Conservation (phyloP, 2,113 vertebrate species). For the Muntiacus muntjak region DNA sequence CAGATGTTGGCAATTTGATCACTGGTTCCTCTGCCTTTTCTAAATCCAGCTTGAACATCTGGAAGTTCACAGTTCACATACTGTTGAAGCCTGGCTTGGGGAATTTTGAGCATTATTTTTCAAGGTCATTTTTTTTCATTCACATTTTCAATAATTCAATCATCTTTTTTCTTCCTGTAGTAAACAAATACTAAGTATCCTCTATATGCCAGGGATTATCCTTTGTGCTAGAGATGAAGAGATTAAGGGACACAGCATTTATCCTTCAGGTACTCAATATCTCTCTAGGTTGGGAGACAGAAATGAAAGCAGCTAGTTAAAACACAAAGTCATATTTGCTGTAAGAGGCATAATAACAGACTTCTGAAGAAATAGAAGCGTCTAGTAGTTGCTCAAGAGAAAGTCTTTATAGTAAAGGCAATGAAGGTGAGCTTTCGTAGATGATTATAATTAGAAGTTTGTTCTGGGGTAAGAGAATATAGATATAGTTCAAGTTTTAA, state of each 20-base stretch:
- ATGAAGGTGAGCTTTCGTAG: background rate
- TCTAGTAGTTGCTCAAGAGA: background rate
- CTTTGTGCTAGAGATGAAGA: background rate
- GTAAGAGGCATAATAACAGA: background rate
- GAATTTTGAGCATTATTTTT: background rate
- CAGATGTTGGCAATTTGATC: too few relatives aligned
- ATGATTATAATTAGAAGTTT: background rate
- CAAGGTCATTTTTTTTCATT: constrained; percentile 31
- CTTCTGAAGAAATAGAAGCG: background rate
- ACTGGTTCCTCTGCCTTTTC: too few relatives aligned
- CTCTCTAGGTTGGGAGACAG: background rate
- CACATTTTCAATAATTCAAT: background rate
- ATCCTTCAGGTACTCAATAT: background rate
- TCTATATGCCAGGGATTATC: background rate
- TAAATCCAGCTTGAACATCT: too few relatives aligned
- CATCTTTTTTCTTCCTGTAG: background rate
- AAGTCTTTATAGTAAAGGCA: background rate
- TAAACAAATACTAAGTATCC: background rate
- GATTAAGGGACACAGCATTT: background rate
- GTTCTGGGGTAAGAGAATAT: background rate
- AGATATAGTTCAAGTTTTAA: background rate
- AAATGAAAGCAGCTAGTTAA: background rate
- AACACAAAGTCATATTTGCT: too few relatives aligned
- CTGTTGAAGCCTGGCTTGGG: too few relatives aligned
- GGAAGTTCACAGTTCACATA: too few relatives aligned